Conservation (phyloP, 2,888 invertebrate species). For the Boloria euphrosyne region DNA sequence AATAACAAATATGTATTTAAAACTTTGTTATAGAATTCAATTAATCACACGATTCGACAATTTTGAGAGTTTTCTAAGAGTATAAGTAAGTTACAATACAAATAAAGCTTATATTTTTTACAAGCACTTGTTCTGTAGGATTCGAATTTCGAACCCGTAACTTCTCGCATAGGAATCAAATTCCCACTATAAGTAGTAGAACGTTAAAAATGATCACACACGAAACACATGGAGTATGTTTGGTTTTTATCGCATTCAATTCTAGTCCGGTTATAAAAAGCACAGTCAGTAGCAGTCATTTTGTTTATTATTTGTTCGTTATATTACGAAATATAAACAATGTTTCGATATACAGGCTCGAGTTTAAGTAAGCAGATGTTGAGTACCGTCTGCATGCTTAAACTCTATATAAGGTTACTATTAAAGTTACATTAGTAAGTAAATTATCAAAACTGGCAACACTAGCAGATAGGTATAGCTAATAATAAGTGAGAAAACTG, state of each 20-base stretch:
- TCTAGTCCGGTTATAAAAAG: conserved; percentile 5
- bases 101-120: too few species aligned
- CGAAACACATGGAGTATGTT: neutral
- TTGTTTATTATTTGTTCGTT: conserved; percentile 55
- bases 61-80: too few species aligned
- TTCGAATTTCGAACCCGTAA: too few species aligned
- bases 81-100: too few species aligned
- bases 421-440: too few species aligned
- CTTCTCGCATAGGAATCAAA: too few species aligned
- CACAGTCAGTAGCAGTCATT: conserved; percentile 25
- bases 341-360: conserved; percentile 67
- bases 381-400: conserved; percentile 51
- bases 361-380: conserved; percentile 63
- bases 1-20: conserved; percentile 37
- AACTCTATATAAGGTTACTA: conserved; percentile 19
- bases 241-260: neutral
- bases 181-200: neutral
- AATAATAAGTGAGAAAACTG: too few species aligned
- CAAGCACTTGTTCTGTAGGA: too few species aligned
- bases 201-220: neutral
- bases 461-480: too few species aligned
- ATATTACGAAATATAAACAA: conserved; percentile 68
- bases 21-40: conserved; percentile 11
- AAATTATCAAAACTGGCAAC: too few species aligned
- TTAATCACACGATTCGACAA: too few species aligned